Evolutionary conservation across 2,797 vertebrate genomes (phyloP).

Genomic region (Diglossa cyanea): DNA sequence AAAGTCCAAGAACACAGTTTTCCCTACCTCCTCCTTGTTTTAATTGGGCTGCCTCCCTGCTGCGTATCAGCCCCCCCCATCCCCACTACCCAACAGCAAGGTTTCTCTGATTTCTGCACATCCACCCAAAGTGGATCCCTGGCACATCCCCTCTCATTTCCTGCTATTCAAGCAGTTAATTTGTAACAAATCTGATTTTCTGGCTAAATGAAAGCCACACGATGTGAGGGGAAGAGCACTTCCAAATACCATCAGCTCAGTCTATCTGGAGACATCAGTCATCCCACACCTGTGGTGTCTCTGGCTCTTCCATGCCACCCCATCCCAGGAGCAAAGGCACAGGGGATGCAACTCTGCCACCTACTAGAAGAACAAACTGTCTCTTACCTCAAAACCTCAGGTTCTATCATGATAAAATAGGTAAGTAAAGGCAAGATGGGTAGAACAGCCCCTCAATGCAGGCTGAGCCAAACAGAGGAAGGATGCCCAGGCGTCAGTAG

Average conservation of each 20-base stretch:
- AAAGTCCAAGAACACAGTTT: not conserved
- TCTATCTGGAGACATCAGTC: not conserved
- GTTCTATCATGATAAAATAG: not conserved
- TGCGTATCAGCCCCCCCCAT: not conserved
- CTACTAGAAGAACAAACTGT: not conserved
- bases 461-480: not conserved
- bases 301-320: not conserved
- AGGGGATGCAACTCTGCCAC: too few relatives aligned
- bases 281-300: rapidly evolving
- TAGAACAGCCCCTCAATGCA: not conserved
- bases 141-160: not conserved
- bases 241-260: not conserved
- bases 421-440: not conserved
- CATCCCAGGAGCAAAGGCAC: rapidly evolving
- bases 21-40: not conserved
- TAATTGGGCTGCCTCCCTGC: not conserved
- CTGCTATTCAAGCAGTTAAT: not conserved
- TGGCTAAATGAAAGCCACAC: not conserved
- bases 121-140: not conserved
- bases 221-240: not conserved
- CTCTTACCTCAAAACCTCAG: not conserved
- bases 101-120: not conserved
- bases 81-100: not conserved
- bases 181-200: not conserved
- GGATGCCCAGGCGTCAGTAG: not conserved